A percentile compares a stretch with the other conserved stretches of the same genome.
Evolutionary conservation across 2,797 vertebrate genomes (phyloP).

Genomic region (Sebastes vulpes): DNA sequence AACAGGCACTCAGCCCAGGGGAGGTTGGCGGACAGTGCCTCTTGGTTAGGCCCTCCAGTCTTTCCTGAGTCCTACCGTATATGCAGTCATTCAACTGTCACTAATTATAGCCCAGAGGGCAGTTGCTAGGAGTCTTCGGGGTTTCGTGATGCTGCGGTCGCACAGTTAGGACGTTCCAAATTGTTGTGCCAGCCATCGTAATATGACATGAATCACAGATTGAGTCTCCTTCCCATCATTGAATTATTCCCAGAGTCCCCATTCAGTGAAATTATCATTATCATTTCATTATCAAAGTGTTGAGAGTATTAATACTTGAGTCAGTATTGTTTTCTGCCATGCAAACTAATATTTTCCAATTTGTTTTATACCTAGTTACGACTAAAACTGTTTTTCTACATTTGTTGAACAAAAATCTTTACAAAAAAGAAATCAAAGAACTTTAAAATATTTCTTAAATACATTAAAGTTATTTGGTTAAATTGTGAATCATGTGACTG

Average conservation of each 20-base stretch:
- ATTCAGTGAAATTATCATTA: not conserved
- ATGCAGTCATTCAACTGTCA: conserved; percentile 50
- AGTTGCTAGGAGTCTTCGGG: conserved; percentile 31
- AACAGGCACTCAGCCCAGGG: conserved; percentile 47
- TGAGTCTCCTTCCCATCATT: not conserved
- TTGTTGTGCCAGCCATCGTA: not conserved
- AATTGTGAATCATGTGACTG: not conserved
- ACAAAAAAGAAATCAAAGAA: not conserved
- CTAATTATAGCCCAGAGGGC: conserved; percentile 75
- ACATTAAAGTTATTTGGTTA: not conserved
- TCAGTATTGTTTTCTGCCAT: not conserved
- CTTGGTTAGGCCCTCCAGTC: conserved; percentile 52
- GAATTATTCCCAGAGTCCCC: not conserved
- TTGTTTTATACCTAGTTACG: not conserved
- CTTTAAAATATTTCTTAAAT: not conserved
- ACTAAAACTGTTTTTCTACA: not conserved
- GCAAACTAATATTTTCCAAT: not conserved
- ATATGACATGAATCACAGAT: not conserved
- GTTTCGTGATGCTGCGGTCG: conserved; percentile 20
- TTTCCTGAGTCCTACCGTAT: conserved; percentile 16
- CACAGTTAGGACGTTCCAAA: conserved; percentile 35
- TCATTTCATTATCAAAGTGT: not conserved
- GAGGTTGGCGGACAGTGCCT: conserved; percentile 31
- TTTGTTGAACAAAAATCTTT: not conserved
- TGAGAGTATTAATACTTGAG: not conserved